Base-by-base conservation (phyloP, 2,888 invertebrate genomes). In the Portevinia maculata region DNA sequence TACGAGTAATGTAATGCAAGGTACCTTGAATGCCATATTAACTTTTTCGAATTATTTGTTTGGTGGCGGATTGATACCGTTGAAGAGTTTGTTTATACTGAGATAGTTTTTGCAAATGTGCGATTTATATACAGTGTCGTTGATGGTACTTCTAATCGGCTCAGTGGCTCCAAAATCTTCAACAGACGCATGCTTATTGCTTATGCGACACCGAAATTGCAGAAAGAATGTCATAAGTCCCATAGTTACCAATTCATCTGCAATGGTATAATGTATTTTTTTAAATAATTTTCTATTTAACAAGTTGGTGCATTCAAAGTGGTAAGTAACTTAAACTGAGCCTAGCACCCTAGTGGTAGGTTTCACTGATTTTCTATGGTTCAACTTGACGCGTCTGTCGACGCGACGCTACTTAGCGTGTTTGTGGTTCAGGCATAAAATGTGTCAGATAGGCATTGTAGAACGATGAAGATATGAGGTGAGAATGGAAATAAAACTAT, bases 11-110 rank as follows among this genome's bases (percentile, higher is more conserved):
- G 39, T 41, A 34, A 30, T 1, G 44, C 11, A 44, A 44, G 19
- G n/a, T 48, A 79, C 79, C 62, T 74, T 79, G 73, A 74, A 79
- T 69, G 74, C 74, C 79, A 79, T 79, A 50, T 64, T 64, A 46
- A 34, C 19, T 48, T 24, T 44, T 48, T 79, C 65, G 59, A 34
- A 44, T 44, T 44, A 9, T 19, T 44, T 17, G 3, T 44, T 17
- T 17, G 11, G 34, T 67, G 67, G 60, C 46, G 60, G 46, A 59
- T 21, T 73, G 73, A 55, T 76, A 34, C 44, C 39, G 62, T 62
- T 74, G 74, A 60, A 79, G 60, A 50, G 60, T 62, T 53, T 67
- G 79, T 67, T 74, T 48, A 55, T 7, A 79, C 74, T 79, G 79
- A 74, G 67, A 55, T 50, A 30, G 50, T 62, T 48, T 53, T 34